Evolutionary conservation across 1,140 invertebrate genomes (phyloP).

Genomic region (Cryptotermes secundus): DNA sequence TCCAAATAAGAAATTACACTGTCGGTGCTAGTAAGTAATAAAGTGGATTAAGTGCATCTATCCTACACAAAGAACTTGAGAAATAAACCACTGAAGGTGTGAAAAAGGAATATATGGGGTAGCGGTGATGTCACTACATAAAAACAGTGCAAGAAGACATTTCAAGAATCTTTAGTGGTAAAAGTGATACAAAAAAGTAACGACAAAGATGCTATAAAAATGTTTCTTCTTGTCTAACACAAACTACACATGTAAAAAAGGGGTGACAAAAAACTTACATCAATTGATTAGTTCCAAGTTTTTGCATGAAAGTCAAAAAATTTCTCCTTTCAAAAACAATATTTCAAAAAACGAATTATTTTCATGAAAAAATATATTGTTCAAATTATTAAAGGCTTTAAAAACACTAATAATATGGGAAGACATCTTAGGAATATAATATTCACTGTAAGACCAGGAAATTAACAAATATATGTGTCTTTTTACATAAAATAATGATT

Average conservation of each 20-base stretch:
- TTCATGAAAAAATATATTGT: neutral
- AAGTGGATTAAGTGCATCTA: neutral
- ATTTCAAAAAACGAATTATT: slow-evolving; percentile 20
- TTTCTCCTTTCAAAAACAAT: slow-evolving; percentile 33
- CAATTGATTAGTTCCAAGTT: slow-evolving; percentile 35
- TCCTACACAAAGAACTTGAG: neutral
- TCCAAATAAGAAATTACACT: neutral
- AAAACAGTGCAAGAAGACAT: slow-evolving; percentile 30
- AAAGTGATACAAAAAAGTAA: neutral
- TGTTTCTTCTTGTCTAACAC: neutral
- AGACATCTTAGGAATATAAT: neutral
- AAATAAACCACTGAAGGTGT: neutral
- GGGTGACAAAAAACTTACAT: slow-evolving; percentile 36
- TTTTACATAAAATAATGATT: neutral
- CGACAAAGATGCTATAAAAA: neutral
- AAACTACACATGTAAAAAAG: slow-evolving; percentile 13
- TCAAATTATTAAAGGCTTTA: neutral
- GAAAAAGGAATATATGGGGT: neutral
- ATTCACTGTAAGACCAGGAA: neutral
- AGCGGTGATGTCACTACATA: neutral
- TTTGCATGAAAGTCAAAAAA: slow-evolving; percentile 38
- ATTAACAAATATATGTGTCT: no score
- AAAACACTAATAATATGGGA: neutral
- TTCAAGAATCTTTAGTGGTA: slow-evolving; percentile 21
- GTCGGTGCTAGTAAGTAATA: neutral